A percentile compares a stretch with the other conserved stretches of the same genome.
These are phyloP conservation scores for Dryoscopus gambensis DNA, from an alignment of 2,113 vertebrate species.

Conservation along the genomic window DNA sequence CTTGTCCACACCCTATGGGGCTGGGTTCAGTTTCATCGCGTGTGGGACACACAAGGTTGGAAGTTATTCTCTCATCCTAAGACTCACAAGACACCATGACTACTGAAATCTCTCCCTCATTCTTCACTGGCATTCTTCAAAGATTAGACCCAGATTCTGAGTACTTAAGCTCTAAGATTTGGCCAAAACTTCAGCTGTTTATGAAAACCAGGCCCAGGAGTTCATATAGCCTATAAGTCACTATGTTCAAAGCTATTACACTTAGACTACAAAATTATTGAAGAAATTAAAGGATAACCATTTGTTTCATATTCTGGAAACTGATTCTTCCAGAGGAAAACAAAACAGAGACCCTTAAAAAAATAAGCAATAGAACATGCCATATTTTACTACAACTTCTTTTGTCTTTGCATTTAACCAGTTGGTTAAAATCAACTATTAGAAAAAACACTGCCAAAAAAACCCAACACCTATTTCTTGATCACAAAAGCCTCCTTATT, in stretches of 20 bases:
- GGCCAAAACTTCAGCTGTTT: background rate
- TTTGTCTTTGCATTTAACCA: background rate
- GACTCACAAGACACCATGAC: background rate
- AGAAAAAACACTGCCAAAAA: background rate
- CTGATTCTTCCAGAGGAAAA: background rate
- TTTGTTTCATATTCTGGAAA: background rate
- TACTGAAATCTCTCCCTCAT: background rate
- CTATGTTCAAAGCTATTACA: background rate
- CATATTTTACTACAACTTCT: background rate
- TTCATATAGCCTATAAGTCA: background rate
- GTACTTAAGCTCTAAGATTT: background rate
- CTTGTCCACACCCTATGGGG: background rate
- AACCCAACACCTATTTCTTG: fast-evolving
- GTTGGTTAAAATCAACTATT: background rate
- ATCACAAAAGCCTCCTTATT: background rate
- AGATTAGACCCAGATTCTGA: background rate
- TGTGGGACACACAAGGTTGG: background rate
- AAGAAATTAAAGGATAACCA: background rate
- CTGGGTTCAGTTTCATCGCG: background rate
- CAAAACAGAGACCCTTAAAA: background rate
- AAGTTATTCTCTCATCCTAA: background rate
- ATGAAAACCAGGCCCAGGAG: background rate
- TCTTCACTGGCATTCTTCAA: background rate
- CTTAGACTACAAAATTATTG: background rate
- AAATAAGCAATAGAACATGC: background rate